Percentiles rank a stretch among this genome's conserved stretches.
These are phyloP conservation scores for Micromussa lordhowensis DNA, from an alignment of 92 coral and sea anemone genomes.

Conservation along the genomic window DNA sequence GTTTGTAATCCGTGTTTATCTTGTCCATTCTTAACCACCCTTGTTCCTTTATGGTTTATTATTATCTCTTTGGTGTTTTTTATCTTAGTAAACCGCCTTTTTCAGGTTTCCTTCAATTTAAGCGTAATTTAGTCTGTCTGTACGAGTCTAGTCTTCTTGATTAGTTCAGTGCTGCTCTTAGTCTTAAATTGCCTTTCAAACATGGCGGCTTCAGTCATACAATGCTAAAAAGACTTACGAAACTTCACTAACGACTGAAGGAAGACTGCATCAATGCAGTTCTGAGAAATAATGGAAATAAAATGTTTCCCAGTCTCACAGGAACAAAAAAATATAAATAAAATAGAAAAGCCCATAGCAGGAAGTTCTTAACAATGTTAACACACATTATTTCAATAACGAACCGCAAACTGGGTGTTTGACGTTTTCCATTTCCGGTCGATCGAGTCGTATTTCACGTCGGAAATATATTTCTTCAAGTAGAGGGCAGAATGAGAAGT, in stretches of 20 bases:
- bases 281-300: neutral
- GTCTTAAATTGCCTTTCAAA: too few species aligned
- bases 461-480: neutral
- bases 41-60: too few species aligned
- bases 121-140: too few species aligned
- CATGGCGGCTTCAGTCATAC: too few species aligned
- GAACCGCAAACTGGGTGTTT: slow-evolving; percentile 4
- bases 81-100: too few species aligned
- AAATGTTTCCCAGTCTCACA: neutral
- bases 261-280: neutral
- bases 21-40: too few species aligned
- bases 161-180: too few species aligned
- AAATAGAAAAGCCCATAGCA: neutral
- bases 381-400: neutral
- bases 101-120: too few species aligned
- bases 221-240: too few species aligned
- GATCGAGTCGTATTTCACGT: neutral
- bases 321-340: neutral
- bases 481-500: neutral
- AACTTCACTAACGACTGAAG: neutral
- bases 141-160: too few species aligned
- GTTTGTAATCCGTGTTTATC: too few species aligned
- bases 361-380: neutral
- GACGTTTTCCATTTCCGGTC: neutral
- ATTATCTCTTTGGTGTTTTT: too few species aligned